Percentiles rank a stretch among this genome's conserved stretches.
phyloP scores from a whole-genome alignment of 2,113 vertebrate genomes.

The Sapajus apella region DNA sequence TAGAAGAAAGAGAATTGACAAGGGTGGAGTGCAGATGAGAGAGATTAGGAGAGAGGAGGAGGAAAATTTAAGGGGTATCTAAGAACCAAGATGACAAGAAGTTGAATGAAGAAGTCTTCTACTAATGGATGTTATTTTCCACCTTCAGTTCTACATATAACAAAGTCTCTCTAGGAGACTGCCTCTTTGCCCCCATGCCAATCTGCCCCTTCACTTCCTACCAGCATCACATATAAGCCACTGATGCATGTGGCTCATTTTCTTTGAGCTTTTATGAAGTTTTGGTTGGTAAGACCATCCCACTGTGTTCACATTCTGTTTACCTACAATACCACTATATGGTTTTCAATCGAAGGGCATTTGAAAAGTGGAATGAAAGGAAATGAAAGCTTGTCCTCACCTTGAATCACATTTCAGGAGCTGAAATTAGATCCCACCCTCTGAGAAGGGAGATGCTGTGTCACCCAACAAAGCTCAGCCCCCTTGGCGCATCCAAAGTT shows the following conservation, averaged over 20 bases:
- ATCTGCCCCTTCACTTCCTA: neutral
- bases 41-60: neutral
- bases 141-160: neutral
- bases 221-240: neutral
- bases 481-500: conserved; percentile 50
- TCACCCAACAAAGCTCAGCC: conserved; percentile 68
- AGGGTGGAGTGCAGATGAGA: neutral
- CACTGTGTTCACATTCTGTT: conserved; percentile 70
- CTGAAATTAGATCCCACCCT: conserved; percentile 76
- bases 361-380: conserved; percentile 68
- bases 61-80: neutral
- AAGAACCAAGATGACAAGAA: neutral
- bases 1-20: neutral
- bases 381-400: conserved; percentile 58
- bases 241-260: conserved; percentile 14
- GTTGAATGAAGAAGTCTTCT: neutral
- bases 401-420: conserved; percentile 54
- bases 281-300: conserved; percentile 36
- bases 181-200: fast-evolving
- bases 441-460: conserved; percentile 40
- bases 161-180: neutral
- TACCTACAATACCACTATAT: conserved; percentile 39
- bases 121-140: neutral
- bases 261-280: conserved; percentile 47
- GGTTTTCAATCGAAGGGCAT: conserved; percentile 33